Evolutionary conservation across 2,888 invertebrate species (phyloP).

Genomic region (Tigriopus californicus): DNA sequence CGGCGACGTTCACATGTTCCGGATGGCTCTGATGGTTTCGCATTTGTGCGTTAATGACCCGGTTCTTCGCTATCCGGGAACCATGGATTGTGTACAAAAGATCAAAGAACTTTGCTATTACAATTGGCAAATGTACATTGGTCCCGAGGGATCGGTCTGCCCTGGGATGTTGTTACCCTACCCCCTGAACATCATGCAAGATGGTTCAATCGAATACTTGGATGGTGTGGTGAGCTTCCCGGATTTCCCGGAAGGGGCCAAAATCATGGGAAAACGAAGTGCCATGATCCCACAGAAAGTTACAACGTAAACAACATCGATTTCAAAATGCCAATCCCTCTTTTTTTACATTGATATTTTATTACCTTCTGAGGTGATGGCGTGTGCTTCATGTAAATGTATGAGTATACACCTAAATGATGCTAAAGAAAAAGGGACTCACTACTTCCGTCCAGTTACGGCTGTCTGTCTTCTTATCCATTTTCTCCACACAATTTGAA

Average conservation of each 20-base stretch:
- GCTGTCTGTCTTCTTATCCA: too few relatives aligned
- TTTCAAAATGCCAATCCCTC: too few relatives aligned
- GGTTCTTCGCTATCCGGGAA: background rate
- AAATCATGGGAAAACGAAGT: constrained; percentile 6
- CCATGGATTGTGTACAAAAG: constrained; percentile 4
- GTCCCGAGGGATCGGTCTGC: background rate
- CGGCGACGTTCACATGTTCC: constrained; percentile 18
- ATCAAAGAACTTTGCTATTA: background rate
- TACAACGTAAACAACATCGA: background rate
- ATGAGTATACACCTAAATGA: too few relatives aligned
- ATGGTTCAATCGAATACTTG: background rate
- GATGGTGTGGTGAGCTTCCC: constrained; percentile 3
- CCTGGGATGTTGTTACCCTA: constrained; percentile 5
- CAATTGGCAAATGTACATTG: constrained; percentile 5
- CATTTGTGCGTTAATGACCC: constrained; percentile 13
- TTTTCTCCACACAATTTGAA: too few relatives aligned
- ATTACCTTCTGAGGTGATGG: too few relatives aligned
- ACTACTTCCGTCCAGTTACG: too few relatives aligned
- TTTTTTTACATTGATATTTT: too few relatives aligned
- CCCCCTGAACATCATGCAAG: background rate
- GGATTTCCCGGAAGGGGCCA: background rate
- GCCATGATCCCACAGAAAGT: constrained; percentile 7
- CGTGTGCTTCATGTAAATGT: too few relatives aligned
- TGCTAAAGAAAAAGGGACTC: too few relatives aligned
- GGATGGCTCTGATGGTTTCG: constrained; percentile 19